Evolutionary conservation across 2,113 vertebrate genomes (phyloP), one percentile per base, ranked within the genome.

Genomic region (Chaetodon auriga): DNA sequence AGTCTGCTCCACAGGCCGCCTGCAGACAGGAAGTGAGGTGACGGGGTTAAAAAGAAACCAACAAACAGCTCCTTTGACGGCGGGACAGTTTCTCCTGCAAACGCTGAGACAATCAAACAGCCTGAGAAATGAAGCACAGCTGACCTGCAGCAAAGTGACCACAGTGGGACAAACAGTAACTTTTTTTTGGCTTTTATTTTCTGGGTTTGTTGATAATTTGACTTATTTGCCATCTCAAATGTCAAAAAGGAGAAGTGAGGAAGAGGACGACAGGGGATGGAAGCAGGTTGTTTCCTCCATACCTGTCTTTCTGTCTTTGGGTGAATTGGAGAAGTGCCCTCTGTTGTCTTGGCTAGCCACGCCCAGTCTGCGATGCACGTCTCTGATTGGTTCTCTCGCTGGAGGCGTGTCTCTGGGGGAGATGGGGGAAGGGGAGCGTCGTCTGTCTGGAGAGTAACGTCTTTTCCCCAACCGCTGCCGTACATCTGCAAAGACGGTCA

Each of bases 1-100:
- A 99, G 95, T 46, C 98, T 95, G 87, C 96, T 99, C 98, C 98
- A 99, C 80, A 99, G 93, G 53, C 94, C 95, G 61, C 97, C 98
- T 98, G 78, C 80, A 64, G 48, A 58, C 7, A 5, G 36, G 38
- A 9, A 1, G 36, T 41, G 43, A 45, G 43, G 41, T 6, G 41
- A 43, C 41, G 41, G 43, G 43, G 43, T 45, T 45, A 45, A 45
- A 45, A 7, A 45, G 7, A 45, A 41, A 41, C 30, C 30, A 30
- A 30, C 38, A 41, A 6, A 41, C 38, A 41, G 38, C 8, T 8
- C 6, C 38, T 41, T 41, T 41, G 38, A 41, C 8, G 38, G 2
- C 5, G 38, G 38, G 38, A 41, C 6, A 41, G 2, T 41, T 41
- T 41, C 38, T 41, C 38, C 5, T 41, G 38, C 8, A 8, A 41